Base-by-base conservation (phyloP, 1,140 invertebrate genomes). In the Diprion similis region DNA sequence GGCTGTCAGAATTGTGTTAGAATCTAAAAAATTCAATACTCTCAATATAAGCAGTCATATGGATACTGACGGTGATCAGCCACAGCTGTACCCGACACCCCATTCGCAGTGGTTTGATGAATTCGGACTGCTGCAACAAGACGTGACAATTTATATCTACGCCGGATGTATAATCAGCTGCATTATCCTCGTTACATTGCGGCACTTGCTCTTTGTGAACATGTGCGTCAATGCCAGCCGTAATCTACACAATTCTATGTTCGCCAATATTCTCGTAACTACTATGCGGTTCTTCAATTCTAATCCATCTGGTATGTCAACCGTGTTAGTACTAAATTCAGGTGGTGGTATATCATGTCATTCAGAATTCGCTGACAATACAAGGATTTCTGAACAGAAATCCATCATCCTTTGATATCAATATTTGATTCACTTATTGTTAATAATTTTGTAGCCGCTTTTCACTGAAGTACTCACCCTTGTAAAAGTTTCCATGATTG, bases 221-320 rank as follows among this genome's bases (percentile, higher is more conserved):
- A 89, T 95, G 9, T 95, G 94, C 79, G 94, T 96, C 91, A 93
- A 91, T 17, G 90, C 96, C 0, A 96, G 95, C 0, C 90, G 91
- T 73, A 92, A 89, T 45, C 88, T 98, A 8, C 96, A 98, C 82
- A 93, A 96, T 82, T 88, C 86, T 0, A 97, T 98, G 95, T 98
- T 98, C 82, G 84, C 88, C 18, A 92, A 92, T 75, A 89, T 97
- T 78, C 80, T 97, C 4, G 89, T 91, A 77, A 91, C 94, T 0
- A 92, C 92, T 0, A 96, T 97, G 93, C 83, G 91, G 10, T 98
- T 97, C 87, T 97, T 97, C 81, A 94, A 97, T 78, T 90, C 89
- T 1, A 97, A 95, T 86, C 93, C 95, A 8, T 92, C 92, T 75
- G 96, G 89, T 90, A 80, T 81, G 82, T 66, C 76, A 67, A 46